Evolutionary conservation across 2,113 vertebrate species (phyloP).

Genomic region (Catagonus wagneri): DNA sequence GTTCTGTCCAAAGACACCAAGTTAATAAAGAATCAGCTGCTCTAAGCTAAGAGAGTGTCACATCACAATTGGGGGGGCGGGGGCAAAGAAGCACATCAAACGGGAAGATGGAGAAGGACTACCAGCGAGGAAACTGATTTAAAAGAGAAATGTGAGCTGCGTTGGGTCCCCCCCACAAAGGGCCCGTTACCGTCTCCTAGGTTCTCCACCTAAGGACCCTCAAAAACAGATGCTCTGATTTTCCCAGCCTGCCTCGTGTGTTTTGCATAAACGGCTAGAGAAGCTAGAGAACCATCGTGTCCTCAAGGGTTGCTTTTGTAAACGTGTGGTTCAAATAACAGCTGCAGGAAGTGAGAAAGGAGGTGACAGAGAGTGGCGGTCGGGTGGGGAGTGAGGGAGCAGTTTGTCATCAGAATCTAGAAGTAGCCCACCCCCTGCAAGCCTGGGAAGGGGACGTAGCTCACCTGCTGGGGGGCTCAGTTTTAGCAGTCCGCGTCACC

Average conservation of each 20-base stretch:
- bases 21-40: not conserved
- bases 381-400: accelerated
- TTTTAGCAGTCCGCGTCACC: too few relatives aligned
- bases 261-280: accelerated
- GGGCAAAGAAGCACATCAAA: accelerated
- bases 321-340: accelerated
- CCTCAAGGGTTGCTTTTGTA: accelerated
- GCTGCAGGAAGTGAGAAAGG: accelerated
- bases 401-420: not conserved
- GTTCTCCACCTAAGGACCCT: too few relatives aligned
- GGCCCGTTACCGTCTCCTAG: not conserved
- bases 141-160: too few relatives aligned
- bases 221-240: accelerated
- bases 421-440: not conserved
- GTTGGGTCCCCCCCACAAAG: too few relatives aligned
- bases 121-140: accelerated
- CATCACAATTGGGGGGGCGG: not conserved
- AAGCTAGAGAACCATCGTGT: not conserved
- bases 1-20: not conserved
- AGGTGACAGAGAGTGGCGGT: too few relatives aligned
- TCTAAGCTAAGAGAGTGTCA: not conserved
- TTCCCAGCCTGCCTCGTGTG: not conserved
- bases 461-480: not conserved
- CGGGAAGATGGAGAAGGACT: not conserved
- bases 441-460: accelerated